Evolutionary conservation across 35 echinoderm and acorn worm genomes (phyloP).

Genomic region (Diadema setosum): DNA sequence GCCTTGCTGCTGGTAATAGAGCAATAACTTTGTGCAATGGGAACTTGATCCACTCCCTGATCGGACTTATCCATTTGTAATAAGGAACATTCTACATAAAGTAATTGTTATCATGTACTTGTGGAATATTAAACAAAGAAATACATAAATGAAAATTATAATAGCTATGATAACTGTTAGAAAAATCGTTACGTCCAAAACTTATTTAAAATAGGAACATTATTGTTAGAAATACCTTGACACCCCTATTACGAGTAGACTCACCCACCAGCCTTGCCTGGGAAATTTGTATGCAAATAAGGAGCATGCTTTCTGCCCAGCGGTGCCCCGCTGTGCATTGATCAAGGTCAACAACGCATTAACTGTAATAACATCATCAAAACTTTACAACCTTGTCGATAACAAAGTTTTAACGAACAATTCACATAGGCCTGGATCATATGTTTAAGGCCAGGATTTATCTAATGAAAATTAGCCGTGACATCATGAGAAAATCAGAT

Average conservation of each 20-base stretch:
- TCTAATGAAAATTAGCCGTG: background rate
- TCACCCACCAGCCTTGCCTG: background rate
- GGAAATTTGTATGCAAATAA: slow-evolving; percentile 25
- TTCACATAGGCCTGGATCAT: background rate
- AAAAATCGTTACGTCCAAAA: too few species aligned
- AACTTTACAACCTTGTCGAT: background rate
- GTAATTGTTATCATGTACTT: too few species aligned
- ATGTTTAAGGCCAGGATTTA: background rate
- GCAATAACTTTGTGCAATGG: too few species aligned
- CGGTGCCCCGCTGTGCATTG: background rate
- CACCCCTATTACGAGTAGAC: background rate
- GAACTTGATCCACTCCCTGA: too few species aligned
- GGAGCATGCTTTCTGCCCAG: background rate
- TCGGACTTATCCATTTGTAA: too few species aligned
- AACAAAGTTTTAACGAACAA: background rate
- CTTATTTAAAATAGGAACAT: too few species aligned
- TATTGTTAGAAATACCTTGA: too few species aligned
- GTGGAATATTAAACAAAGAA: too few species aligned
- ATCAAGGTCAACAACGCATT: background rate
- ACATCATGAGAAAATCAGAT: background rate
- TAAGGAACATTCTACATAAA: too few species aligned
- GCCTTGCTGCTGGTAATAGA: too few species aligned
- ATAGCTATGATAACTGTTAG: too few species aligned
- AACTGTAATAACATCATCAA: background rate
- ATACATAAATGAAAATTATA: too few species aligned